Evolutionary conservation across 2,113 vertebrate species (phyloP), one percentile per base, ranked within the genome.

Genomic region (Hypomesus transpacificus): DNA sequence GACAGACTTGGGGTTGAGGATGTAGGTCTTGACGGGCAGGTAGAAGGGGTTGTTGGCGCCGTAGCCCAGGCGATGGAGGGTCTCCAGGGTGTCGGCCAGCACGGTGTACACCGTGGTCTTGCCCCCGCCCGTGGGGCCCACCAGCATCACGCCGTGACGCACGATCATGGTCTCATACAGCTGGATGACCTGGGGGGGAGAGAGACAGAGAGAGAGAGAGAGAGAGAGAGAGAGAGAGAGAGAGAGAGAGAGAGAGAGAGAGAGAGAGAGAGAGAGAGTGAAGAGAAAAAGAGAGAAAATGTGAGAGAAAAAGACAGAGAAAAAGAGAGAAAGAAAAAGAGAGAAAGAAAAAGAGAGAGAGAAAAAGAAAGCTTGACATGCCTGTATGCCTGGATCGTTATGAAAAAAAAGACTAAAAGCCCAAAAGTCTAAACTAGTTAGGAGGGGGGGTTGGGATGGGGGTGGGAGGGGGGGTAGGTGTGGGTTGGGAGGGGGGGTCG

Each of bases 121-220:
- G 14, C 95, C 95, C 8, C 94, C 92, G 26, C 94, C 94, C 0
- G 94, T 93, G 11, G 94, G 94, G 3, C 95, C 95, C 1, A 95
- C 94, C 68, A 95, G 83, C 95, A 96, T 96, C 17, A 96, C 94
- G 21, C 94, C 95, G 26, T 96, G 95, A 28, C 94, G 94, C 46
- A 95, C 94, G 22, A 95, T 82, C 94, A 96, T 95, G 8, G 93
- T 95, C 86, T 96, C 94, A 34, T 93, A 96, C 20, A 95, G 83
- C 64, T 95, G 94, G 74, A 95, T 95, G 28, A 95, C 93, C 87
- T 88, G 34, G 31, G 70, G 9, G 53, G 2, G 39, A 31, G 62
- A 28, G 54, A 57, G 4, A 46, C 8, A 66, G 39, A 56, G 3
- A 21, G 11, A 58, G 1, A 8, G 1, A 28, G 6, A 59, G 14